Base-by-base conservation (phyloP, 2,113 vertebrate species). In the Rhabdornis inornatus region DNA sequence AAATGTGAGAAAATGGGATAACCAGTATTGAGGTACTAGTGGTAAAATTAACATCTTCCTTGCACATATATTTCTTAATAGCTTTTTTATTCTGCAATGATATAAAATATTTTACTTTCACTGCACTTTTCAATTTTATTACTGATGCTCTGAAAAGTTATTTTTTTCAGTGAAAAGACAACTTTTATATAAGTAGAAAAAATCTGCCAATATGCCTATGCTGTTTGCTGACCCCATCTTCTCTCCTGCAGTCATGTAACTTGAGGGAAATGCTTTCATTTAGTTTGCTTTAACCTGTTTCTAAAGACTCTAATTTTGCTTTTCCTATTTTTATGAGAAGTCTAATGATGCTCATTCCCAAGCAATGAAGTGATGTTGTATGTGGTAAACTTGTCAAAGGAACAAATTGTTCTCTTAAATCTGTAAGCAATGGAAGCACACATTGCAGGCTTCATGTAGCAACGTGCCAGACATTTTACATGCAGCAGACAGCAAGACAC, bases 371-470 rank as follows among this genome's bases (percentile, higher is more conserved):
- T 3, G 17, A 27, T 37, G 8, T 4, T 52, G 1, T 12, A 5
- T 4, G 4, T 28, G 6, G 6, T 21, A 31, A 81, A 60, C 23
- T 64, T 53, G 25, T 2, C 14, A 30, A 60, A 56, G 13, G 33
- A 83, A 23, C 2, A 45, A 45, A 10, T 3, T 7, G 1, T 40
- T 24, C 13, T n/a, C 16, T 68, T 15, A 15, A 14, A 39, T 27
- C 12, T 23, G 11, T 23, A 56, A 52, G 40, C 25, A 60, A 21
- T 39, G 21, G 12, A 64, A 61, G 5, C 3, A 13, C 27, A 42
- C 5, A 0, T 19, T 40, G 11, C 28, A 63, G 7, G 16, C 6
- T 70, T 52, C 12, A 4, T 3, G 50, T 0, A 68, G 37, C 9
- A 65, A 13, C 1, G 2, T 15, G 11, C 6, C 47, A 66, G 56